Evolutionary conservation across 2,113 vertebrate species (phyloP).

Genomic region (Nycticryphes semicollaris): DNA sequence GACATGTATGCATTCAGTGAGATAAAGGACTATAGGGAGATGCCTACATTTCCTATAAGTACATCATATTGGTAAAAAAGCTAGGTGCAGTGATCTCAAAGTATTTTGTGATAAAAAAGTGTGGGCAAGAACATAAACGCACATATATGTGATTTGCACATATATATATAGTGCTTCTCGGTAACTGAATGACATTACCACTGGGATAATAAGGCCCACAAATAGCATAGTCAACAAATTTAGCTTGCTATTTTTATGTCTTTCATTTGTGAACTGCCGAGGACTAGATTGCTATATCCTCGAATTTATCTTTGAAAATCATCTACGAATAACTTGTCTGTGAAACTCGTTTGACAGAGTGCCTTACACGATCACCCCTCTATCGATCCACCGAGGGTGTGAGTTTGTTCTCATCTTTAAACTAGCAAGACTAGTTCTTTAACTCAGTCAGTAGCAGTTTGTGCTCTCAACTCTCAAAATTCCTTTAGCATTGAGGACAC

Average conservation of each 20-base stretch:
- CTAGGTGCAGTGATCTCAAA: not conserved
- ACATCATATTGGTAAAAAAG: not conserved
- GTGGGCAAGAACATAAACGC: not conserved
- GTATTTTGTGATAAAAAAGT: not conserved
- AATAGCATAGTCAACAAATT: constrained; percentile 44
- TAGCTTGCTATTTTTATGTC: constrained; percentile 39
- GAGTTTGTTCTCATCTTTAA: constrained; percentile 7
- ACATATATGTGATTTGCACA: not conserved
- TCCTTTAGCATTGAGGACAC: not conserved
- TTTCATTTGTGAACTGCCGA: constrained; percentile 37
- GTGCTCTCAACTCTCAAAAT: not conserved
- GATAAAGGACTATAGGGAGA: constrained; percentile 27
- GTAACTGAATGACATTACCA: not conserved
- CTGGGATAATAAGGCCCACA: not conserved
- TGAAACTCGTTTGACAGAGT: constrained; percentile 6
- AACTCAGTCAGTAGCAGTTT: not conserved
- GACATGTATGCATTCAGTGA: constrained; percentile 44
- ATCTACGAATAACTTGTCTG: constrained; percentile 43
- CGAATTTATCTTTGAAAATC: constrained; percentile 20
- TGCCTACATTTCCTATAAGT: constrained; percentile 17
- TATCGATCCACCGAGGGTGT: not conserved
- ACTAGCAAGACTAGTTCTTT: not conserved
- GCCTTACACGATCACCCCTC: not conserved
- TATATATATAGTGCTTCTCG: not conserved
- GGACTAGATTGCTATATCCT: constrained; percentile 19